Base-by-base conservation (phyloP, 1,140 invertebrate genomes). In the Cataglyphis hispanica region DNA sequence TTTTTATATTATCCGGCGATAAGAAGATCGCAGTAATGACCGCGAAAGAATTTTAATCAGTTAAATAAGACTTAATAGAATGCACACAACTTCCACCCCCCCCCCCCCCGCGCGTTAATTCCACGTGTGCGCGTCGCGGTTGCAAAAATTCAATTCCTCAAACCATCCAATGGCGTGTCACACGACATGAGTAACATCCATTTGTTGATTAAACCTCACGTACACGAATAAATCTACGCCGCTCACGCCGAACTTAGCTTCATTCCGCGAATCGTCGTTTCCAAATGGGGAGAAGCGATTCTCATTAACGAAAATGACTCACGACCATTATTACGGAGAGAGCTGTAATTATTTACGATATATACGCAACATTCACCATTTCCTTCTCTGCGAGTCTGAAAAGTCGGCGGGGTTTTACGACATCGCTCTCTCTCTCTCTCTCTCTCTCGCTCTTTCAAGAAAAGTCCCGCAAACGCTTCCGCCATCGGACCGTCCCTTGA, bases 401-500 rank as follows among this genome's bases (percentile, higher is more conserved):
- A n/a, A 16, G 46, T 53, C 37, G 27, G 53, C 37, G n/a, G n/a
- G 78, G 66, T 84, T 89, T 84, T 86, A 76, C 53, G 70, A 46
- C 76, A 89, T 87, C 81, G 58, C 77, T 27, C 27, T 37, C 34
- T 50, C n/a, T 50, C 46, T 50, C 46, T 50, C 3, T 50, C 46
- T 50, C 46, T 50, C 46, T 50, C 1, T 50, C 3, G 1, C 3
- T 50, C 46, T 50, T 16, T 50, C 16, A 13, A 46, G 61, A 78
- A 43, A 84, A 90, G 72, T 83, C 81, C 70, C 50, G 50, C 80
- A 86, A 89, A 87, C 77, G 88, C 84, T 90, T 87, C 88, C 84
- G 70, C 69, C 66, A 66, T 37, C 27, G 72, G 43, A 83, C 63
- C 67, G 67, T 74, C 88, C 72, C 61, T 90, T 86, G 88, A 90